Conservation (phyloP, 2,113 vertebrate species). For the Caranx ignobilis region DNA sequence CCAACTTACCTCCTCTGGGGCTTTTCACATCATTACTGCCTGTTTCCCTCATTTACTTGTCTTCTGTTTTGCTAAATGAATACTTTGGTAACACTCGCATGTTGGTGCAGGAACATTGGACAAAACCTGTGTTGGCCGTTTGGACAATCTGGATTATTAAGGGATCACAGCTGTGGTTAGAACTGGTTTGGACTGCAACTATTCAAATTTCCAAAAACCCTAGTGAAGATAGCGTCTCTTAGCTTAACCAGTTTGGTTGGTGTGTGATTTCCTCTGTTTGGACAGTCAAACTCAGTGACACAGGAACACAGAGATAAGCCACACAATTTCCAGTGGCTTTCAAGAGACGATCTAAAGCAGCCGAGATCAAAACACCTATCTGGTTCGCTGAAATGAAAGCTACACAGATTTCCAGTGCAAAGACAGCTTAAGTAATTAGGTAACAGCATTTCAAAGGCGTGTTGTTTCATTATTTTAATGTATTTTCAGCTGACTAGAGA, state of each 20-base stretch:
- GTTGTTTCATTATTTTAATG: neutral
- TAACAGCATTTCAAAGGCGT: neutral
- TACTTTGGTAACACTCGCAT: neutral
- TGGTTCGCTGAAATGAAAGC: neutral
- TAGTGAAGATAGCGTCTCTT: no score
- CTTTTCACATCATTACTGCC: conserved; percentile 39
- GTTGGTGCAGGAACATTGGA: neutral
- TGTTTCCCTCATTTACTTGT: conserved; percentile 24
- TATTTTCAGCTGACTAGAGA: neutral
- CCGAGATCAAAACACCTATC: conserved; percentile 13
- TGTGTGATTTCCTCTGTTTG: neutral
- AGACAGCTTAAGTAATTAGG: conserved; percentile 12
- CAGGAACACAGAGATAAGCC: neutral
- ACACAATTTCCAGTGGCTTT: neutral
- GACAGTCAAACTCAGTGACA: neutral
- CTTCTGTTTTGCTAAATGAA: conserved; percentile 21
- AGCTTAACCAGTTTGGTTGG: neutral
- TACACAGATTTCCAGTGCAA: neutral
- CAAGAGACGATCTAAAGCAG: conserved; percentile 15
- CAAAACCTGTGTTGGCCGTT: neutral
- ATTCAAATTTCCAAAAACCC: no score
- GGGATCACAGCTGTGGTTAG: neutral
- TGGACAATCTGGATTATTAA: neutral
- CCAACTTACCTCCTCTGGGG: conserved; percentile 1
- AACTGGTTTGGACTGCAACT: neutral